A percentile compares a stretch with the other conserved stretches of the same genome.
Conservation (phyloP, 2,797 vertebrate species). For the Eupleurogrammus muticus region DNA sequence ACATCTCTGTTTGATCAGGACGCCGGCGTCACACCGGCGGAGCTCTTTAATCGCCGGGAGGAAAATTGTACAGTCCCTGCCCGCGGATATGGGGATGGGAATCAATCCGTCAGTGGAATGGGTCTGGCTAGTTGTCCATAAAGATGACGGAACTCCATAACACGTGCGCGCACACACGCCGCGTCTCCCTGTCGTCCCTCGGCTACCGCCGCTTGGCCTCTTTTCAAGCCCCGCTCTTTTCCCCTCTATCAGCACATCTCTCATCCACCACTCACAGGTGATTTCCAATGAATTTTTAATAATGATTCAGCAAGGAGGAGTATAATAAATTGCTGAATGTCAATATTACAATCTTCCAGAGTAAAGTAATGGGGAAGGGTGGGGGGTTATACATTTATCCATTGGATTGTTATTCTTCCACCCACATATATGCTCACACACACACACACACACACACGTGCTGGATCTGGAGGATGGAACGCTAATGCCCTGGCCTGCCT, state of each 20-base stretch:
- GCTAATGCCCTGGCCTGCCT: slow-evolving; percentile 44
- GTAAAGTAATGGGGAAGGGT: slow-evolving; percentile 15
- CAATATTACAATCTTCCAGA: slow-evolving; percentile 26
- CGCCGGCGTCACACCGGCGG: slow-evolving; percentile 28
- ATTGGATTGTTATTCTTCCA: too few relatives aligned
- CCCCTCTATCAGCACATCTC: slow-evolving; percentile 37
- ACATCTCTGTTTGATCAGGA: slow-evolving; percentile 51
- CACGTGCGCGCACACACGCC: slow-evolving; percentile 21
- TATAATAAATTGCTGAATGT: slow-evolving; percentile 38
- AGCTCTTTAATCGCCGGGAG: slow-evolving; percentile 61
- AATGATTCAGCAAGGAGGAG: slow-evolving; percentile 48
- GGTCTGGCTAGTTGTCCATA: slow-evolving; percentile 65
- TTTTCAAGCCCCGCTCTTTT: slow-evolving; percentile 41
- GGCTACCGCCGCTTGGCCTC: slow-evolving; percentile 30
- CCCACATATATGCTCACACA: slow-evolving; percentile 12
- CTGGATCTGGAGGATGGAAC: slow-evolving; percentile 56
- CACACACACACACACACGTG: slow-evolving; percentile 19
- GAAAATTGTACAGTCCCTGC: slow-evolving; percentile 71
- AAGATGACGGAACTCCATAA: slow-evolving; percentile 55
- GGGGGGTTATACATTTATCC: too few relatives aligned
- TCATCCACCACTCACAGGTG: slow-evolving; percentile 48
- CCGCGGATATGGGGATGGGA: slow-evolving; percentile 60
- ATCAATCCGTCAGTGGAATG: slow-evolving; percentile 60
- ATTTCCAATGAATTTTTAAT: slow-evolving; percentile 67
- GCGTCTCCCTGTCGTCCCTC: slow-evolving; percentile 40